Conservation (phyloP, 2,797 vertebrate species). For the Sciaenops ocellatus region DNA sequence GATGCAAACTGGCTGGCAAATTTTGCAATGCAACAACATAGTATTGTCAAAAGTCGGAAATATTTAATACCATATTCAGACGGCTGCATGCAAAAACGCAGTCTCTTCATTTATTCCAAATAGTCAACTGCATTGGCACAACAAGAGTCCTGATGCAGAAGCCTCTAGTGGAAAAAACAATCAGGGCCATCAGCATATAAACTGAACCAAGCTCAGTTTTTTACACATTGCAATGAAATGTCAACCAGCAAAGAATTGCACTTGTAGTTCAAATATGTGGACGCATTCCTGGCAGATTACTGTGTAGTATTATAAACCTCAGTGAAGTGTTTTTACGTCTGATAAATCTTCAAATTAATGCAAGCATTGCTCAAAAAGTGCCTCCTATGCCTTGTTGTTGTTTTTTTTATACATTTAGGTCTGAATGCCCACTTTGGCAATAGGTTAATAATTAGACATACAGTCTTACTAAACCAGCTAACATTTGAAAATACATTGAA, state of each 20-base stretch:
- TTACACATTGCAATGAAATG: background rate
- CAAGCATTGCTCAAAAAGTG: background rate
- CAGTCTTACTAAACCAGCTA: background rate
- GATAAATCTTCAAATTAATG: background rate
- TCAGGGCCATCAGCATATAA: background rate
- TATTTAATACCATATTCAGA: slow-evolving; percentile 7
- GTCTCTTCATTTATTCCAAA: background rate
- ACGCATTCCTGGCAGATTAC: background rate
- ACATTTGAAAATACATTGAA: background rate
- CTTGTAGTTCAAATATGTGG: background rate
- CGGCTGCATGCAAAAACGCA: background rate
- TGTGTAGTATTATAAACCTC: background rate
- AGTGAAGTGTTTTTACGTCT: background rate
- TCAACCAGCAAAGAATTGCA: background rate
- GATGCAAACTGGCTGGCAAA: background rate
- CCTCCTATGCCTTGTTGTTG: background rate
- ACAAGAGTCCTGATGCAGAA: background rate
- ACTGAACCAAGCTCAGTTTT: background rate
- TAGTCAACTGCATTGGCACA: background rate
- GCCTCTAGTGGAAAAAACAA: background rate
- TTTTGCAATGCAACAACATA: slow-evolving; percentile 2
- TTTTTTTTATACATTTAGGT: background rate
- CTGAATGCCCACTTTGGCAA: background rate
- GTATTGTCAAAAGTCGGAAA: background rate
- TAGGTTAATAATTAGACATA: background rate